These are phyloP conservation scores for Aphelenchoides fujianensis DNA, from an alignment of 1,140 invertebrate species.

Conservation along the genomic window DNA sequence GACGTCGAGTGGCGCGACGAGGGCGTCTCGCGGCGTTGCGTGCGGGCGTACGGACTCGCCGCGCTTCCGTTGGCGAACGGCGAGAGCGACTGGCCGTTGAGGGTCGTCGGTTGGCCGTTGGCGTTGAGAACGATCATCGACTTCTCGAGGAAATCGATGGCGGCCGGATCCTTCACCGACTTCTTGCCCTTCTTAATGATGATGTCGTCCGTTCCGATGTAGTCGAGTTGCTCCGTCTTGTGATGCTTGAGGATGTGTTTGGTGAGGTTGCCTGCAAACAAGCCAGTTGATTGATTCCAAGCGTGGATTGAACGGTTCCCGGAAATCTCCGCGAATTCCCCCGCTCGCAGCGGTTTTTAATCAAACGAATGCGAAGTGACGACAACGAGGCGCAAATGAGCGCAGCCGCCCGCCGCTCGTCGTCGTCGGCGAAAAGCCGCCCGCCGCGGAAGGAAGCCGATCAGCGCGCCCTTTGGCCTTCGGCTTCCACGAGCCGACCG, in stretches of 20 bases:
- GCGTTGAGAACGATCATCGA: slow-evolving; percentile 58
- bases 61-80: background rate
- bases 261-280: slow-evolving; percentile 58
- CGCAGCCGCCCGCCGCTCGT: no score
- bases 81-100: background rate
- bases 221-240: slow-evolving; percentile 58
- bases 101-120: background rate
- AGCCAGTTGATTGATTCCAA: background rate
- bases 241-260: slow-evolving; percentile 62
- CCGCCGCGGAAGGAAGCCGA: background rate
- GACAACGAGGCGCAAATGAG: background rate
- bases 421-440: no score
- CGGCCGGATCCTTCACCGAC: slow-evolving; percentile 55
- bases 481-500: no score
- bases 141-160: slow-evolving; percentile 59
- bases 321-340: no score
- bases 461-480: no score
- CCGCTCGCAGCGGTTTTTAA: no score
- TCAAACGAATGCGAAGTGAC: background rate
- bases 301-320: no score
- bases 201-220: slow-evolving; percentile 61
- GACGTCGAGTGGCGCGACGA: slow-evolving; percentile 11
- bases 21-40: background rate
- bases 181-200: slow-evolving; percentile 62
- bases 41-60: background rate